These are phyloP conservation scores for Paraescarpia echinospica DNA, from an alignment of 1,140 invertebrate species.

Conservation along the genomic window DNA sequence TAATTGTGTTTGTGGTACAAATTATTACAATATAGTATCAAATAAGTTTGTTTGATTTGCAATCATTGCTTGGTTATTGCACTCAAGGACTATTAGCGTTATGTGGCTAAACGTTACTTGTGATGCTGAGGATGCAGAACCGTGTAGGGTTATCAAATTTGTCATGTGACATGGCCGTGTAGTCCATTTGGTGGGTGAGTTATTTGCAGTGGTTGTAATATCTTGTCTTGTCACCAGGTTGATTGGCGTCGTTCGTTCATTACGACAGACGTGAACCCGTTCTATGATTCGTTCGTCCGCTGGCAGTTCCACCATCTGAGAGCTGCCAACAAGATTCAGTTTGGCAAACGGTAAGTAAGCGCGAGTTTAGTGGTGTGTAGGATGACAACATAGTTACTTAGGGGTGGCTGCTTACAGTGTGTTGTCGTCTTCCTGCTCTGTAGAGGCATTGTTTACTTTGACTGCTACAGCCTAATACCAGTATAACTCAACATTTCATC, in stretches of 20 bases:
- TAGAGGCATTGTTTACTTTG: too few species aligned
- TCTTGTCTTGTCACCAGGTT: constrained; percentile 64
- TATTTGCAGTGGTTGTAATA: neutral
- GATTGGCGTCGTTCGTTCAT: constrained; percentile 98
- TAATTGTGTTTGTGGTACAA: neutral
- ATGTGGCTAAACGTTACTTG: too few species aligned
- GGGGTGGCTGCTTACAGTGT: too few species aligned
- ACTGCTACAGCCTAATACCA: too few species aligned
- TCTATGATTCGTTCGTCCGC: constrained; percentile 94
- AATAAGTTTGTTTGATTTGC: too few species aligned
- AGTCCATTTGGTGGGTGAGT: neutral
- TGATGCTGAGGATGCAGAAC: neutral
- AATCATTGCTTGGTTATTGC: too few species aligned
- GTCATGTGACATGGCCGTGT: neutral
- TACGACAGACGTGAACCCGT: constrained; percentile 97
- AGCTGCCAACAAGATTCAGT: constrained; percentile 85
- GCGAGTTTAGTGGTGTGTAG: constrained; percentile 8
- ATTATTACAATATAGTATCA: neutral
- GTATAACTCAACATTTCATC: too few species aligned
- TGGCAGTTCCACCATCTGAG: constrained; percentile 96
- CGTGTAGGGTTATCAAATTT: neutral
- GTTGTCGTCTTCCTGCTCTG: too few species aligned
- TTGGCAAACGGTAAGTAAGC: constrained; percentile 78
- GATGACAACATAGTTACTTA: neutral
- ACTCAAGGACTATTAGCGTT: too few species aligned